Conservation (phyloP, 2,113 vertebrate species). For the Theristicus caerulescens region DNA sequence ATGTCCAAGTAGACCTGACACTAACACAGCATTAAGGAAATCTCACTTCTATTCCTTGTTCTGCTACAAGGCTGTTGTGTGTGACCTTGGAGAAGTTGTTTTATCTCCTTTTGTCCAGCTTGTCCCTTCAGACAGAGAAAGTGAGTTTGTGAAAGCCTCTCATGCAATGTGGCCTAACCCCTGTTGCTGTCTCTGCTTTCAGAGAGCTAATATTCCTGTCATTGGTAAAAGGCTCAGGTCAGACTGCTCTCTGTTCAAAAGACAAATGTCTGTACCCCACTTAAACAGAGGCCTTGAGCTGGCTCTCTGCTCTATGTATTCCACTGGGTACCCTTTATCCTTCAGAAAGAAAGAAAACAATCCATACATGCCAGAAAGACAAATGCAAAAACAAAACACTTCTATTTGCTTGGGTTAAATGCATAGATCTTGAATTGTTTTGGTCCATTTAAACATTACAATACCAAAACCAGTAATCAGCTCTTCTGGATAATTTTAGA, state of each 20-base stretch:
- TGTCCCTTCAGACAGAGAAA: background rate
- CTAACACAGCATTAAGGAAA: background rate
- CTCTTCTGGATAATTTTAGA: slow-evolving; percentile 69
- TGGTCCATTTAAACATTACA: slow-evolving; percentile 45
- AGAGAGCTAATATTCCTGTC: background rate
- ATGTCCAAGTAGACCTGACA: background rate
- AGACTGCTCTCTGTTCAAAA: background rate
- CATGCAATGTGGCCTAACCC: background rate
- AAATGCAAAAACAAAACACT: slow-evolving; percentile 14
- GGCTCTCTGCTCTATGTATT: background rate
- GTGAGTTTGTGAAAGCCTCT: background rate
- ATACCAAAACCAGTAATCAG: slow-evolving; percentile 32
- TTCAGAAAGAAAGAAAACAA: slow-evolving; percentile 31
- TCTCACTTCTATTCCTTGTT: background rate
- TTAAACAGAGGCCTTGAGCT: background rate
- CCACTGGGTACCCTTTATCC: background rate
- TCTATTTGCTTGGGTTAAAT: slow-evolving; percentile 7
- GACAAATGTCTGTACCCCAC: background rate
- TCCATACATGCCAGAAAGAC: slow-evolving; percentile 22
- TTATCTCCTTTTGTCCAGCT: background rate
- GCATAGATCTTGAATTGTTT: slow-evolving; percentile 29
- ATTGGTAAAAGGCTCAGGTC: background rate
- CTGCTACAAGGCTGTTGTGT: background rate
- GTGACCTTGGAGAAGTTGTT: background rate
- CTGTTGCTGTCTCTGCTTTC: background rate